Evolutionary conservation across 35 echinoderm and acorn worm species (phyloP).

Genomic region (Heliocidaris tuberculata): DNA sequence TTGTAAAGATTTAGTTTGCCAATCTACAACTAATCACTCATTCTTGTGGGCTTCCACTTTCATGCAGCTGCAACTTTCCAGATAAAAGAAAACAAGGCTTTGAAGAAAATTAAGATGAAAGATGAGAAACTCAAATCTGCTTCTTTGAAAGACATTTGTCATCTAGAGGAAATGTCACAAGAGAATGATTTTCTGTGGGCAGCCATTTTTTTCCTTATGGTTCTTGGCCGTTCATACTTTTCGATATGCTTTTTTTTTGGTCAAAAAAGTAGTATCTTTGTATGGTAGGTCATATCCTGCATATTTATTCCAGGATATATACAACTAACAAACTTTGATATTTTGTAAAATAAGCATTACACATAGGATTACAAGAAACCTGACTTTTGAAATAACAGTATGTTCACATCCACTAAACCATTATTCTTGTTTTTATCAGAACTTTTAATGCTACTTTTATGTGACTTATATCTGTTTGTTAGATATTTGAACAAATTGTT

Average conservation of each 20-base stretch:
- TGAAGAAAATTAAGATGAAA: background rate
- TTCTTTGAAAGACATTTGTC: background rate
- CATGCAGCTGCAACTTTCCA: background rate
- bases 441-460: too few relatives aligned
- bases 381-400: too few relatives aligned
- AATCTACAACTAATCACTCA: background rate
- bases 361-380: background rate
- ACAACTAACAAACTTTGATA: background rate
- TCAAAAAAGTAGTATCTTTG: background rate
- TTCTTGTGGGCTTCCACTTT: background rate
- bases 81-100: background rate
- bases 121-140: background rate
- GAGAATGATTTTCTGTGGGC: background rate
- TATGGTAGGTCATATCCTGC: background rate
- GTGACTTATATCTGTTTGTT: too few relatives aligned
- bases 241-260: background rate
- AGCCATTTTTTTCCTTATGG: background rate
- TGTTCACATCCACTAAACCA: too few relatives aligned
- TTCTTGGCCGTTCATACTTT: background rate
- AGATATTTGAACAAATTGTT: too few relatives aligned
- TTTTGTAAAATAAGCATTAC: background rate
- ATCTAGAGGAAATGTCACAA: background rate
- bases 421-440: too few relatives aligned
- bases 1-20: background rate
- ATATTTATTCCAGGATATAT: background rate